Evolutionary conservation across 2,797 vertebrate species (phyloP).

Genomic region (Falco rusticolus): DNA sequence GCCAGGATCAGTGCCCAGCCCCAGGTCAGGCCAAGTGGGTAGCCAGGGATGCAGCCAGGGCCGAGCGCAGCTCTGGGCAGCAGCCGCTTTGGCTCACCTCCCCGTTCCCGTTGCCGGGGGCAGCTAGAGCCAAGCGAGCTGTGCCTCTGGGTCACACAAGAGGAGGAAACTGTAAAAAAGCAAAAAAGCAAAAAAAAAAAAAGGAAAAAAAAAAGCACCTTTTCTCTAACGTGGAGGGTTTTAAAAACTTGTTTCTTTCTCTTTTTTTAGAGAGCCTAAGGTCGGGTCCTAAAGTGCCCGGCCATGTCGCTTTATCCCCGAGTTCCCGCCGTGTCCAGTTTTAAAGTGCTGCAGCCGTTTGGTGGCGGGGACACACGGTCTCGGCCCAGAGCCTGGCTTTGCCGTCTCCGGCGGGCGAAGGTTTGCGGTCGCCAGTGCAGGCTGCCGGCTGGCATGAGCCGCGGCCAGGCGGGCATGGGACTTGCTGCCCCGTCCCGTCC

Average conservation of each 20-base stretch:
- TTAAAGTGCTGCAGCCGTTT: conserved; percentile 52
- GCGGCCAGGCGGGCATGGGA: not conserved
- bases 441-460: not conserved
- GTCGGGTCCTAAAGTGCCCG: conserved; percentile 59
- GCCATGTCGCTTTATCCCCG: conserved; percentile 48
- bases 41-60: conserved; percentile 24
- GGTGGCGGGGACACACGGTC: conserved; percentile 37
- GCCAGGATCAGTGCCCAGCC: not conserved
- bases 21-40: not conserved
- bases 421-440: conserved; percentile 40
- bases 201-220: not conserved
- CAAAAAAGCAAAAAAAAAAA: too few relatives aligned
- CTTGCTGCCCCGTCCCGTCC: not conserved
- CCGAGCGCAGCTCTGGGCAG: not conserved
- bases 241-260: conserved; percentile 74
- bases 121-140: not conserved
- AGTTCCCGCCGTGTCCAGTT: conserved; percentile 39
- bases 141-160: not conserved
- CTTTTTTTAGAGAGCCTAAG: conserved; percentile 75
- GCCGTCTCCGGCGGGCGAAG: conserved; percentile 40
- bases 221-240: conserved; percentile 37
- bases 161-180: not conserved
- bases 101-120: not conserved
- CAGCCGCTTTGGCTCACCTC: not conserved
- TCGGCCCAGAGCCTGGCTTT: conserved; percentile 44